Base-by-base conservation (phyloP, 2,797 vertebrate species). In the Phrynocephalus forsythii region DNA sequence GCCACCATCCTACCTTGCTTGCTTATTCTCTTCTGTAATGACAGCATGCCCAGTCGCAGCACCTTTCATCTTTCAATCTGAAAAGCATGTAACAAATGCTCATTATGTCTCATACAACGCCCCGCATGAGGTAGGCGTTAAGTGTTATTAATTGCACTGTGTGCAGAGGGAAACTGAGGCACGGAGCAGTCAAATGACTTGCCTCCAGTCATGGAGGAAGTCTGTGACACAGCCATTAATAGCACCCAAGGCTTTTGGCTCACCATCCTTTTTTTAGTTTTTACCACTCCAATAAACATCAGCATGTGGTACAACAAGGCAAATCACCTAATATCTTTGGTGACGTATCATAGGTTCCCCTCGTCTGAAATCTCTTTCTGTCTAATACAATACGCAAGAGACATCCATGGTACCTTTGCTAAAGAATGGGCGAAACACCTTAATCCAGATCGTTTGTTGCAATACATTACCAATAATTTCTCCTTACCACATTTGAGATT, bases 41-140 rank as follows among this genome's bases (percentile, higher is more conserved):
- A 94, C 92, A 94, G n/a, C 91, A 72, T 88, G 86, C 0, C 0
- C 82, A 88, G 44, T 83, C 11, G 18, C 63, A 67, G 52, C 13
- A 2, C 71, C 91, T 95, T 95, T 95, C 94, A 95, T 95, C 90
- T 91, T 83, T 0, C 80, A 26, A 75, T 86, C 84, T 89, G 68
- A 30, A 44, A 0, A 24, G 80, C 86, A 16, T n/a, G 66, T 73
- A 72, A 38, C 78, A 71, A 89, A 88, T 84, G 24, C 48, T 56
- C 38, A 80, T 83, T 90, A 90, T 60, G 38, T 63, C 76, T 77
- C n/a, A 15, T 24, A 15, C 52, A 28, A 72, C 63, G 44, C 80
- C 86, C 86, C 50, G 3, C 71, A 1, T 2, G 60, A 82, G 68
- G 0, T 0, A 85, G 89, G 63, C 30, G 0, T 0, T 67, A 44